Evolutionary conservation across 2,888 invertebrate genomes (phyloP), one percentile per base, ranked within the genome.

Genomic region (Drosophila borborema): DNA sequence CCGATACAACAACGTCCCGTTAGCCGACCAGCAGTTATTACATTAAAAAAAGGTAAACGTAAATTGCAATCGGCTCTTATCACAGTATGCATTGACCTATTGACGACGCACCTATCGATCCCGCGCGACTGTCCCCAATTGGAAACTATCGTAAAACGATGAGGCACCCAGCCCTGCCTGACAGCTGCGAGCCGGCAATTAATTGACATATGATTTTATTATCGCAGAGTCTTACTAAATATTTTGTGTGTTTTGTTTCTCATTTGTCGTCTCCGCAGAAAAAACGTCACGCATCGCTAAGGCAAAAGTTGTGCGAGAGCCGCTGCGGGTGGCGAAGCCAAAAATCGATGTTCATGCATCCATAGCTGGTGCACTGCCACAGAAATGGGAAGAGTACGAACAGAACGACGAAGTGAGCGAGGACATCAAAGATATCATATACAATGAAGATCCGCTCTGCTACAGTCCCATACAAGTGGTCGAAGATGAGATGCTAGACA

Each of bases 311-410:
- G 65, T 72, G 41, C 60, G 89, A 8, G 74, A 81, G 36, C 80
- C 89, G 7, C 38, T 89, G 12, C 81, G 87, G 0, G 58, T 89
- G 23, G 77, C 80, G 20, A 85, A 85, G 34, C 87, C 89, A n/a
- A 86, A 89, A 67, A 45, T 84, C 18, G 73, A 73, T 0, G 58
- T 64, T 3, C 81, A 77, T 28, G 45, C 70, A 5, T 63, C 64
- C 23, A 61, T 76, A 55, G 4, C 70, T 4, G 85, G 89, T 0
- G 89, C 89, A 10, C 31, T 85, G 67, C 85, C 85, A 0, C 89
- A 86, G 18, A 85, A 89, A 56, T 85, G 85, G 85, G 89, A 85
- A 62, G 87, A 89, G 31, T 85, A 85, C 65, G 85, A 85, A 55
- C 89, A 89, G 0, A 79, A 73, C 70, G 85, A 86, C 45, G 85